phyloP scores from a whole-genome alignment of 2,113 vertebrate species.

The Strigops habroptila region DNA sequence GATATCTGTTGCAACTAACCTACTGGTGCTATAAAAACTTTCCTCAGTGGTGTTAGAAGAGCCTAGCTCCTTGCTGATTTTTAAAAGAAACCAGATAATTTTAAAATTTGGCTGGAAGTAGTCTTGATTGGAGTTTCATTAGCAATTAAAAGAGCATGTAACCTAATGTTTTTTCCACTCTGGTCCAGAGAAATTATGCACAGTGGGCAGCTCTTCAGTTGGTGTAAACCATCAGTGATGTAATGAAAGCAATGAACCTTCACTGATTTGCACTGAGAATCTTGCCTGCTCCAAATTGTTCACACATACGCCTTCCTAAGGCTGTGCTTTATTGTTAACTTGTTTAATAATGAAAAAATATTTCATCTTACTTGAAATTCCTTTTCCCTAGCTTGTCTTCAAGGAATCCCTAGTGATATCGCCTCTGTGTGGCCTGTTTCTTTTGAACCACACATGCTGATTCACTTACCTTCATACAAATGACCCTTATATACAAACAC shows the following conservation, averaged over 20 bases:
- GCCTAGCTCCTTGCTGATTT: not conserved
- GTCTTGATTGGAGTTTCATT: slow-evolving; percentile 50
- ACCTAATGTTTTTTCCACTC: slow-evolving; percentile 40
- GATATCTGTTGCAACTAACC: not conserved
- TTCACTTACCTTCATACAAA: not conserved
- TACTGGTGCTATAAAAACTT: not conserved
- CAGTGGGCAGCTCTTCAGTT: slow-evolving; percentile 59
- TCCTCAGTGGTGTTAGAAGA: not conserved
- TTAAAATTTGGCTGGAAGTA: slow-evolving; percentile 10
- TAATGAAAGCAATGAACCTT: slow-evolving; percentile 58
- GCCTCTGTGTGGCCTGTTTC: not conserved
- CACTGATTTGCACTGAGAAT: slow-evolving; percentile 38
- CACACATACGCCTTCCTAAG: slow-evolving; percentile 7
- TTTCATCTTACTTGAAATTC: not conserved
- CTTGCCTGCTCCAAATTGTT: slow-evolving; percentile 9
- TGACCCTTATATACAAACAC: not conserved
- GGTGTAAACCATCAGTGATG: not conserved
- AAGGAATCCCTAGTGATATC: not conserved
- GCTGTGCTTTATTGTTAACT: slow-evolving; percentile 26
- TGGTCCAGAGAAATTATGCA: not conserved
- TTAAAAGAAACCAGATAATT: not conserved
- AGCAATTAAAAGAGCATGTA: slow-evolving; percentile 58
- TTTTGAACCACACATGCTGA: not conserved
- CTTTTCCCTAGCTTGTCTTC: not conserved
- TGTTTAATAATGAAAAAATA: slow-evolving; percentile 14